Conservation (phyloP, 2,888 invertebrate genomes). For the Halictus ligatus region DNA sequence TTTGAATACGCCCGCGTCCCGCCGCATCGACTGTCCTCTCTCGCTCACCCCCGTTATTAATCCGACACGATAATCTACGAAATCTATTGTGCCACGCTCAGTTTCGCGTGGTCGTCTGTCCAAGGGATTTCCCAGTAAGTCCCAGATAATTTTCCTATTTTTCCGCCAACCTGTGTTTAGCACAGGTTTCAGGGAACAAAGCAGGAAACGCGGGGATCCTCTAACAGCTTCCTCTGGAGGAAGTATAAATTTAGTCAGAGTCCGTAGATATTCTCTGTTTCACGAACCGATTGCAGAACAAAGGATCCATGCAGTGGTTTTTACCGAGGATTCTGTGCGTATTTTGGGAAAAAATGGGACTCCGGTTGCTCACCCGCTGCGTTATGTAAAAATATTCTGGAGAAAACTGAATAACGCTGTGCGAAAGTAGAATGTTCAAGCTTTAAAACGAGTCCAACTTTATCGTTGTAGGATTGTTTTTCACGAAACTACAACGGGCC, state of each 20-base stretch:
- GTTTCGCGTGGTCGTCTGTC: background rate
- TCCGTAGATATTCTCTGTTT: background rate
- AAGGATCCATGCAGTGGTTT: background rate
- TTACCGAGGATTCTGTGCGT: too few relatives aligned
- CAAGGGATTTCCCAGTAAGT: background rate
- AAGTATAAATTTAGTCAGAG: background rate
- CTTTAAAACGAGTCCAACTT: background rate
- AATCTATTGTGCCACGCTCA: background rate
- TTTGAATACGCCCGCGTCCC: conserved; percentile 72
- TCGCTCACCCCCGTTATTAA: conserved; percentile 25
- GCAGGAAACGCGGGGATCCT: background rate
- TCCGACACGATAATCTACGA: conserved; percentile 13
- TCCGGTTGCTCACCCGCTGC: too few relatives aligned
- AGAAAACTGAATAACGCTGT: background rate
- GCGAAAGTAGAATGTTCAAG: background rate
- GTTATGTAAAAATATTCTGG: background rate
- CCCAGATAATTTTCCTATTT: background rate
- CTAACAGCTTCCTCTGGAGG: background rate
- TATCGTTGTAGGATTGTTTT: too few relatives aligned
- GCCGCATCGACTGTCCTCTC: conserved; percentile 12
- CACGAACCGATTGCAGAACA: background rate
- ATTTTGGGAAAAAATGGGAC: too few relatives aligned
- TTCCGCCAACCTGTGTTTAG: background rate
- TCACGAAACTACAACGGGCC: too few relatives aligned
- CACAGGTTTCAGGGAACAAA: background rate